Evolutionary conservation across 2,113 vertebrate species (phyloP).

Genomic region (Callipepla californica): DNA sequence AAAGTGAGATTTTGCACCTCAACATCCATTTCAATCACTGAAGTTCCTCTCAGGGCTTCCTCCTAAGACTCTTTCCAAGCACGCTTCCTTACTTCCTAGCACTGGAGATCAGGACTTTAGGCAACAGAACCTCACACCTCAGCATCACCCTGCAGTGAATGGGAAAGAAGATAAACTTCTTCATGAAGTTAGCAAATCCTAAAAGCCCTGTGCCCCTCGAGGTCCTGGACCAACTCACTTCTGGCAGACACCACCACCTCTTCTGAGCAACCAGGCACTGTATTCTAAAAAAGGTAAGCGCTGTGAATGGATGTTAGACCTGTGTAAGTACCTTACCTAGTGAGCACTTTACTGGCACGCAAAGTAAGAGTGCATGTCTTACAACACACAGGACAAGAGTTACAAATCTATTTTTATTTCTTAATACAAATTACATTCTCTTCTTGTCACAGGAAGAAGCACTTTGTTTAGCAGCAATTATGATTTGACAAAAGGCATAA

Average conservation of each 20-base stretch:
- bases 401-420: not conserved
- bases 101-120: not conserved
- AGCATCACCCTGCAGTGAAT: not conserved
- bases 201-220: rapidly evolving
- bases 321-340: not conserved
- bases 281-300: slow-evolving; percentile 5
- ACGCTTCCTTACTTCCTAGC: not conserved
- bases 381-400: not conserved
- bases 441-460: not conserved
- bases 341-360: not conserved
- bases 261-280: not conserved
- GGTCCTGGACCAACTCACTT: not conserved
- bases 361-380: not conserved
- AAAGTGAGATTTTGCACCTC: not conserved
- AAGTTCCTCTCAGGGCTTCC: not conserved
- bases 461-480: not conserved
- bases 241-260: not conserved
- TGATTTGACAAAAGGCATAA: not conserved
- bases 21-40: not conserved
- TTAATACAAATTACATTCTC: not conserved
- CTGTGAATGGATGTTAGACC: not conserved
- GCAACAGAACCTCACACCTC: not conserved
- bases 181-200: not conserved
- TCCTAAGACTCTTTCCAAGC: not conserved
- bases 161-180: not conserved